phyloP scores from a whole-genome alignment of 2,888 invertebrate genomes.

The Chirona hameri region DNA sequence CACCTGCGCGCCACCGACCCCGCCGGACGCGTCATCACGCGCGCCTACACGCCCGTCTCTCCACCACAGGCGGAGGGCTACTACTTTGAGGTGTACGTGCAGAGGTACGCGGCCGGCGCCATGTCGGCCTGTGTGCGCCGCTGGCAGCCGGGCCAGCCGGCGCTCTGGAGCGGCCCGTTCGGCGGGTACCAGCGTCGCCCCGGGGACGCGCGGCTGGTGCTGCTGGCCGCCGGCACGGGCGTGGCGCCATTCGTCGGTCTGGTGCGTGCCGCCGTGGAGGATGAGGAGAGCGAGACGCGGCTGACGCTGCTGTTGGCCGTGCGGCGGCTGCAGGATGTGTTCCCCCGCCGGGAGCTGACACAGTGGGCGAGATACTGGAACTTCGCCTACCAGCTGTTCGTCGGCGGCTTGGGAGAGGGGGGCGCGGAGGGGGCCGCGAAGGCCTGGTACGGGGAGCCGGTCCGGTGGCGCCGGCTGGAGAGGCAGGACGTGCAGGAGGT shows the following conservation, averaged over 20 bases:
- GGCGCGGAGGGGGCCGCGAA: slow-evolving; percentile 34
- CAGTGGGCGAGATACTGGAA: slow-evolving; percentile 65
- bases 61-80: slow-evolving; percentile 42
- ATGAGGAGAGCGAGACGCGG: slow-evolving; percentile 64
- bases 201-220: slow-evolving; percentile 50
- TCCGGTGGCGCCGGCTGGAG: slow-evolving; percentile 49
- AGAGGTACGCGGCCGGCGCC: slow-evolving; percentile 56
- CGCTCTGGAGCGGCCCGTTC: slow-evolving; percentile 70
- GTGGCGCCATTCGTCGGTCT: slow-evolving; percentile 66
- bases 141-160: slow-evolving; percentile 52
- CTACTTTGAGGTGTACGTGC: slow-evolving; percentile 61
- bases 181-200: slow-evolving; percentile 54
- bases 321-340: slow-evolving; percentile 54
- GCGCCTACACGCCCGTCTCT: slow-evolving; percentile 56
- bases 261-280: slow-evolving; percentile 57
- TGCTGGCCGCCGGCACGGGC: slow-evolving; percentile 70
- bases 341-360: slow-evolving; percentile 60
- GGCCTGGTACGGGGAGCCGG: slow-evolving; percentile 55
- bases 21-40: slow-evolving; percentile 46
- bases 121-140: slow-evolving; percentile 57
- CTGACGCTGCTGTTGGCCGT: slow-evolving; percentile 63
- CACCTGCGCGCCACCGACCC: slow-evolving; percentile 46
- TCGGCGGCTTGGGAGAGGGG: background rate
- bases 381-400: slow-evolving; percentile 50
- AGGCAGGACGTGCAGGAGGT: slow-evolving; percentile 47